Base-by-base conservation (phyloP, 2,888 invertebrate genomes). In the Neoitamus cyanurus region DNA sequence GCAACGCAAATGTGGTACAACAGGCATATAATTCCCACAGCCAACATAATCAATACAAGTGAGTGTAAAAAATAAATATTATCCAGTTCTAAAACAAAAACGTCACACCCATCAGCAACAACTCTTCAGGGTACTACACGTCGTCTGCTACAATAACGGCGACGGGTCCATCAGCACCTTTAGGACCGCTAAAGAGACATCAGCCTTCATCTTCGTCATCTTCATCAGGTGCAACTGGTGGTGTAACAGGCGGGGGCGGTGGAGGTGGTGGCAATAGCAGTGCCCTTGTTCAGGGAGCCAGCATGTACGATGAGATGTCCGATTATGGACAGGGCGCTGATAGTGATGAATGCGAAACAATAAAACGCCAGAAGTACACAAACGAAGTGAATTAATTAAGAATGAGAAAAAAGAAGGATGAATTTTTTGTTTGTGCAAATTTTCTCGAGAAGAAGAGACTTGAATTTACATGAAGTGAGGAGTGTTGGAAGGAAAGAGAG, bases 11-110 rank as follows among this genome's bases (percentile, higher is more conserved):
- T 87, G 88, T 87, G 86, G 89, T 89, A 84, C 90, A 90, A 84
- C 87, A 89, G 86, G 86, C 89, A 86, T 90, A 90, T 85, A 90
- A 89, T 89, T 88, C 90, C 87, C 90, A 90, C 87, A 88, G 84
- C 86, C 90, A 90, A 88, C 90, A 90, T 87, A 88, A 84, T 86
- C 90, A 90, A 88, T 90, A 90, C 88, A 91, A 88, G 90, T 90
- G 58, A 88, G 88, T 87, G 37, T 28, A 20, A 58, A 58, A 34
- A 34, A 34, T 7, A 34, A 34, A 34, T 7, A 34, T 7, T 34
- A 7, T 5, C 34, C 34, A 5, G 34, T 34, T 7, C 34, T 7
- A 34, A 5, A 34, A 34, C 34, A 5, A 34, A 7, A 3, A 3
- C 34, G 3, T 34, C 3, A 34, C 34, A 34, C 7, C 3, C 34